Conservation (phyloP, 2,113 vertebrate species). For the Microcebus jonahi region DNA sequence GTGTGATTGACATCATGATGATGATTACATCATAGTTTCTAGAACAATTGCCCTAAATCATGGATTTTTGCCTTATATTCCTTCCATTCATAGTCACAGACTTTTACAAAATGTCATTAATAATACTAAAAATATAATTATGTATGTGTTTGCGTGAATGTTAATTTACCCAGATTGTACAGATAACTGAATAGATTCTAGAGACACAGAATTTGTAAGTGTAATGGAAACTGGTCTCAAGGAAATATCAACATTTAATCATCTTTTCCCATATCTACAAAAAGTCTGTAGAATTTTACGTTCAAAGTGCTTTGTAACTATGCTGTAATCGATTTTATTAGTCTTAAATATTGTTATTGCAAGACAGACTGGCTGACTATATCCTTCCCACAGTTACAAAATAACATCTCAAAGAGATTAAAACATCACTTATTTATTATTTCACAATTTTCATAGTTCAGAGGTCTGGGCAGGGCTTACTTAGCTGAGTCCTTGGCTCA, state of each 20-base stretch:
- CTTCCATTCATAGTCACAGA: not conserved
- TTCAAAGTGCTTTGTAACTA: constrained; percentile 77
- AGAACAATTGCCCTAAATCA: not conserved
- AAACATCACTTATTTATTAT: not conserved
- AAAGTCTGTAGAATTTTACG: not conserved
- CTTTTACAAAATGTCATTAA: not conserved
- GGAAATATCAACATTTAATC: constrained; percentile 73
- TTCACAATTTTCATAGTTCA: not conserved
- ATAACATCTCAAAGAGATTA: constrained; percentile 82
- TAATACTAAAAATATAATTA: not conserved
- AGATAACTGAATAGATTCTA: not conserved
- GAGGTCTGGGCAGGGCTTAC: not conserved
- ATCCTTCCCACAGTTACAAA: constrained; percentile 79
- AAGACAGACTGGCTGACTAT: constrained; percentile 84
- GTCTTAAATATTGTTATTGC: constrained; percentile 82
- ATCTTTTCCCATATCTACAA: constrained; percentile 78
- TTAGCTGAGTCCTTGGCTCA: not conserved
- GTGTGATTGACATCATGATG: not conserved
- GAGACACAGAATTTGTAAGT: constrained; percentile 28
- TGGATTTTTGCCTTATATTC: not conserved
- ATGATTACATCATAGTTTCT: not conserved
- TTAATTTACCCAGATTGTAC: not conserved
- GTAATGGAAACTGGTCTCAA: constrained; percentile 50
- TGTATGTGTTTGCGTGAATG: not conserved
- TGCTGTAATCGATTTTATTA: constrained; percentile 81